phyloP scores from a whole-genome alignment of 37 sponge, comb jelly and placozoan species.

The Hexactinellida sp. region DNA sequence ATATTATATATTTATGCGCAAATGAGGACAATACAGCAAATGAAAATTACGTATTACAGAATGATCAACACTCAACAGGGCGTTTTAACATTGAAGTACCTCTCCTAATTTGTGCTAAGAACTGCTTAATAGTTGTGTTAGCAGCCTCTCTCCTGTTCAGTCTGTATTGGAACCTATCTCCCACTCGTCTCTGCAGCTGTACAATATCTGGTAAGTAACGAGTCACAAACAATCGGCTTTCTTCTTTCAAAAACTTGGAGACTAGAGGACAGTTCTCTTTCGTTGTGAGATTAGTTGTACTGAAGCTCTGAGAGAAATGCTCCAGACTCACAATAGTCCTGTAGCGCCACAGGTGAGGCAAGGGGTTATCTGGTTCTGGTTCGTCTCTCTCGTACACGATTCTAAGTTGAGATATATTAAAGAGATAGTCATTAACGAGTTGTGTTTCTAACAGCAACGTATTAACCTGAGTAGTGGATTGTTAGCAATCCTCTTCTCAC shows the following conservation, averaged over 20 bases:
- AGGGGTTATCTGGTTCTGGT: background rate
- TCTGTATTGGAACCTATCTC: background rate
- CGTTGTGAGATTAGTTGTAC: background rate
- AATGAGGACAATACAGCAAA: too few species aligned
- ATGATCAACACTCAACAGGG: too few species aligned
- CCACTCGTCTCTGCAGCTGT: background rate
- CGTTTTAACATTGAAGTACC: background rate
- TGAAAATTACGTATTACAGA: too few species aligned
- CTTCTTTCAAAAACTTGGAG: conserved; percentile 3
- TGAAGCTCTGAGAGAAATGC: conserved; percentile 8
- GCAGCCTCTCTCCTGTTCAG: background rate
- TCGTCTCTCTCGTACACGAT: conserved; percentile 3
- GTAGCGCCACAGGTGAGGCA: conserved; percentile 7
- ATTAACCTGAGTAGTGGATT: background rate
- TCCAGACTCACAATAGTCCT: conserved; percentile 15
- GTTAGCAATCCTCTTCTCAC: conserved; percentile 9
- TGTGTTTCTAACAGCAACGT: too few species aligned
- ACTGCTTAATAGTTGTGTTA: background rate
- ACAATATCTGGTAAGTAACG: conserved; percentile 7
- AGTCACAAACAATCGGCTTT: background rate
- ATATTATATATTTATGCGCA: too few species aligned
- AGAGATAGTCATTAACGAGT: too few species aligned
- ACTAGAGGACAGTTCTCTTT: background rate
- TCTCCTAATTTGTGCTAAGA: background rate
- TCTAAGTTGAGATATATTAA: too few species aligned